Base-by-base conservation (phyloP, 2,113 vertebrate genomes). In the Asarcornis scutulata region DNA sequence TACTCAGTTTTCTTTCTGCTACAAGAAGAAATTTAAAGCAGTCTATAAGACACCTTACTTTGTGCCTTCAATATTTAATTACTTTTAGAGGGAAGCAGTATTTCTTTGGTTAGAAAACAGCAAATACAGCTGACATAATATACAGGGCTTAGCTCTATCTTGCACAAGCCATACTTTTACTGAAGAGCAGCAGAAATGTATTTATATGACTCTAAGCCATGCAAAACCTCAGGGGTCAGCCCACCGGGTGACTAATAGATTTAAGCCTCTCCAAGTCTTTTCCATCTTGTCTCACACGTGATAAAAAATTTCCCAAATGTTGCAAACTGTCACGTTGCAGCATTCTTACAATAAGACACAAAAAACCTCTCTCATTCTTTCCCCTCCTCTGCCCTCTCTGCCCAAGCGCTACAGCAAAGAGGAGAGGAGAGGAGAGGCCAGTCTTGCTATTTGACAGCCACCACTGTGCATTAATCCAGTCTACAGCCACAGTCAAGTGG, bases 51-150 rank as follows among this genome's bases (percentile, higher is more conserved):
- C 40, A 93, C 76, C 82, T 95, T 86, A 90, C 80, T 94, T 83
- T 94, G 71, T 63, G 83, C 86, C 75, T 93, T 88, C 88, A 93
- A 82, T 96, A 93, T 94, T 95, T 96, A 96, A 97, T 93, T 92
- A 92, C 88, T 93, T 94, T 63, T 55, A 77, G 81, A 92, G 79
- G 63, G 67, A 94, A 96, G 78, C 63, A 40, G 67, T 79, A 79
- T 92, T 93, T 93, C 74, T 93, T 92, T 80, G 50, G 92, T 66
- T 79, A 87, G 92, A 79, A 93, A 91, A 84, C 25, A 50, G 73
- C 88, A 96, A 94, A 92, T 38, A 69, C 69, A 91, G 86, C 64
- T 93, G 74, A 87, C 78, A 77, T 56, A 93, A 93, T 67, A 82
- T 27, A 85, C 59, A 83, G 36, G 44, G 63, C 71, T 91, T 94